Percentiles rank a stretch among this genome's conserved stretches.
Conservation (phyloP, 53 echinoderm and acorn worm genomes). For the Temnopleurus reevesii region DNA sequence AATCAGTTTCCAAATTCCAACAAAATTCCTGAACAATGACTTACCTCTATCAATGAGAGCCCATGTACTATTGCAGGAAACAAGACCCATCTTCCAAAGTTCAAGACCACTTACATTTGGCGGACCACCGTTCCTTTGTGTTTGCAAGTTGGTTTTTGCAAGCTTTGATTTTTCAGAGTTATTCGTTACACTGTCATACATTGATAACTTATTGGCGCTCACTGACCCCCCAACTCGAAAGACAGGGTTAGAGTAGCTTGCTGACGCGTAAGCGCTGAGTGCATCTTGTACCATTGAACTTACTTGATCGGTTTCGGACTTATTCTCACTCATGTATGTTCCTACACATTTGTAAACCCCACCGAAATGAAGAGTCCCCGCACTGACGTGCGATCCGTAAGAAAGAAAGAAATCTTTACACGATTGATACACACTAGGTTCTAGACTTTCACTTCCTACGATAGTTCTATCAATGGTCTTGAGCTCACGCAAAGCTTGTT, state of each 20-base stretch:
- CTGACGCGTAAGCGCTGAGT: slow-evolving; percentile 45
- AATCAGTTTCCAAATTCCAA: slow-evolving; percentile 56
- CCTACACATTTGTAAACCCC: slow-evolving; percentile 58
- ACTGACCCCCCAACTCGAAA: slow-evolving; percentile 14
- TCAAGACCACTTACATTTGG: slow-evolving; percentile 31
- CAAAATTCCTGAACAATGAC: slow-evolving; percentile 39
- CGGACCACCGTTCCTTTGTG: slow-evolving; percentile 53
- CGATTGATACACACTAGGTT: too few relatives aligned
- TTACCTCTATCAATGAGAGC: slow-evolving; percentile 60
- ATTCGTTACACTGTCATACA: slow-evolving; percentile 24
- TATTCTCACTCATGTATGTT: slow-evolving; percentile 45
- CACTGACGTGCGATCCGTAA: slow-evolving; percentile 50
- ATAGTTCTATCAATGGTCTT: slow-evolving; percentile 44
- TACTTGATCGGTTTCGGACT: slow-evolving; percentile 12
- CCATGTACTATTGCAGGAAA: slow-evolving; percentile 53
- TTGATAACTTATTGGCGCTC: slow-evolving; percentile 26
- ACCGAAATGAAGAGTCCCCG: slow-evolving; percentile 50
- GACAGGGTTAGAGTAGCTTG: neutral
- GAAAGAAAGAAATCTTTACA: neutral
- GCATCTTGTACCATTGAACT: slow-evolving; percentile 34
- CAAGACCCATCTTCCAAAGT: slow-evolving; percentile 60
- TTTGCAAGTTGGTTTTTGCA: slow-evolving; percentile 31
- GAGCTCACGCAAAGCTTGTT: slow-evolving; percentile 47
- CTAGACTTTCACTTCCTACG: neutral
- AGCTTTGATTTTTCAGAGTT: slow-evolving; percentile 34